Evolutionary conservation across 2,888 invertebrate species (phyloP), one percentile per base, ranked within the genome.

Genomic region (Zhuqinia jingwanae): DNA sequence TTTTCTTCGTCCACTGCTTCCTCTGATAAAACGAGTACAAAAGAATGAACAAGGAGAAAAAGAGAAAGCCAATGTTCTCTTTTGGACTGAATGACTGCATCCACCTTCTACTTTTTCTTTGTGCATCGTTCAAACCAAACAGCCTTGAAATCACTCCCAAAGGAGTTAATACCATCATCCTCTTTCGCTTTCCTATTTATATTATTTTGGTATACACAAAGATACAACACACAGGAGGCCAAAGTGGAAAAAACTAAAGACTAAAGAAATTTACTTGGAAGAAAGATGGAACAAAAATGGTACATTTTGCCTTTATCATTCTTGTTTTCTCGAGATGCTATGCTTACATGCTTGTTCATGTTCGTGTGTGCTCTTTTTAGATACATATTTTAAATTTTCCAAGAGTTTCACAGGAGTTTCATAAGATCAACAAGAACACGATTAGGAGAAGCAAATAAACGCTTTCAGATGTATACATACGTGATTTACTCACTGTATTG

Each of bases 81-180:
- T n/a, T 36, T 36, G 36, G 8, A 8, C 36, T 36, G 36, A 36
- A 3, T 36, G 65, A 47, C 68, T 68, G 25, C 20, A 0, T 20
- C 17, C 42, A 42, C 65, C 65, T 65, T 36, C 17, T 63, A 8
- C n/a, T 30, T 30, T 30, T 1, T 25, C 11, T 25, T 60, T 36
- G n/a, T 36, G 36, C 36, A 36, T 36, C 65, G 20, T 36, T 30
- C 65, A 36, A 36, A 36, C 36, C 8, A 36, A 65, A 36, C 27
- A 65, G 65, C 68, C 68, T 68, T 53, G 53, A 75, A 75, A 75
- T 75, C 30, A 30, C 53, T 53, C 75, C 53, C 75, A 11, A 20
- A 75, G 75, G 75, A 75, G 53, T 53, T 27, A 25, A 30, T 13
- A 30, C 75, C 30, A 65, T 65, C 27, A 20, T 70, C 47, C 70